Evolutionary conservation across 53 echinoderm and acorn worm species (phyloP).

Genomic region (Pentamera pediparva): DNA sequence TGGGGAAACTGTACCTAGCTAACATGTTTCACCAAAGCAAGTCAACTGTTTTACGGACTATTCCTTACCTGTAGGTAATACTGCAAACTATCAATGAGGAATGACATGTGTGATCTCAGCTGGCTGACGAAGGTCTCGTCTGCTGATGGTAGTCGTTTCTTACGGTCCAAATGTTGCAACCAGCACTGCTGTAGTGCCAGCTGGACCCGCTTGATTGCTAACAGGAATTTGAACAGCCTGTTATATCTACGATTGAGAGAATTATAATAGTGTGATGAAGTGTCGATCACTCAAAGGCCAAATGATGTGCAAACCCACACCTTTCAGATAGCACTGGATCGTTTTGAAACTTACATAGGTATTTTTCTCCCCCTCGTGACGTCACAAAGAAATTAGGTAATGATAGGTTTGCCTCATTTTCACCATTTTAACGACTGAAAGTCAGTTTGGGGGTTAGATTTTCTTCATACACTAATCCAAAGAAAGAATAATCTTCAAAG

Average conservation of each 20-base stretch:
- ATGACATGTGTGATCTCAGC: conserved; percentile 88
- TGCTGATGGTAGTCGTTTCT: conserved; percentile 44
- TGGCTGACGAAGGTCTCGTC: conserved; percentile 70
- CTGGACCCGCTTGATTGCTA: conserved; percentile 84
- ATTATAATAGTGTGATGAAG: not conserved
- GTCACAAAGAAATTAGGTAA: too few species aligned
- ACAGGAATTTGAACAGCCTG: conserved; percentile 78
- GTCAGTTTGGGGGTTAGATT: too few species aligned
- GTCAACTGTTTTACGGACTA: not conserved
- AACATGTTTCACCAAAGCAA: not conserved
- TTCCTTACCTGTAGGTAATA: conserved; percentile 78
- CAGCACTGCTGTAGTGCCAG: conserved; percentile 94
- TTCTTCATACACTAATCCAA: too few species aligned
- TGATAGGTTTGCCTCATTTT: too few species aligned
- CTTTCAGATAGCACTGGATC: too few species aligned
- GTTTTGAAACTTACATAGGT: too few species aligned
- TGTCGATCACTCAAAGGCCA: too few species aligned
- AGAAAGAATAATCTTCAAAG: too few species aligned
- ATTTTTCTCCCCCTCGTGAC: too few species aligned
- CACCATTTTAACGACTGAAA: too few species aligned
- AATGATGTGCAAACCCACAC: too few species aligned
- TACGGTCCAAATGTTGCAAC: conserved; percentile 90
- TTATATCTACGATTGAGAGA: conserved; percentile 59
- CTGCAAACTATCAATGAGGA: conserved; percentile 90
- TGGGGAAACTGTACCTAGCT: not conserved